A percentile compares a stretch with the other conserved stretches of the same genome.
phyloP scores from a whole-genome alignment of 2,797 vertebrate species.

The Artibeus jamaicensis region DNA sequence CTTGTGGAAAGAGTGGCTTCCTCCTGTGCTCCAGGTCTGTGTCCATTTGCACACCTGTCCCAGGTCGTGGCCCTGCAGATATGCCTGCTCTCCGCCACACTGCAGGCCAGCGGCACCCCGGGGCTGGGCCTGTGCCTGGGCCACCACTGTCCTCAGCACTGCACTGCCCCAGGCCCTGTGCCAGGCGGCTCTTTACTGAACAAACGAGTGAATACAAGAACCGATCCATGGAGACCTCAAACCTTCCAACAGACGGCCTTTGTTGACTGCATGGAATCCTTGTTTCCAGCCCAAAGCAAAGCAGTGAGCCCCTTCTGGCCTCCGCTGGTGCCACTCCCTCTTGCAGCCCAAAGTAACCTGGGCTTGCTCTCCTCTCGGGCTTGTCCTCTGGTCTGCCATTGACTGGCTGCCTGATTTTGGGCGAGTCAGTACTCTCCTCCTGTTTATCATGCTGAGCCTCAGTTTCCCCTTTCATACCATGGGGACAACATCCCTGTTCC shows the following conservation, averaged over 20 bases:
- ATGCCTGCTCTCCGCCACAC: too few relatives aligned
- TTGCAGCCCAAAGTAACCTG: fast-evolving
- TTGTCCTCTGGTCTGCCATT: background rate
- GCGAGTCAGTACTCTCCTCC: background rate
- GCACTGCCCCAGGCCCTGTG: background rate
- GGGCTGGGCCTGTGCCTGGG: background rate
- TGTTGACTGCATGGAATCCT: fast-evolving
- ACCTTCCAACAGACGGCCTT: background rate
- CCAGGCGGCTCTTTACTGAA: background rate
- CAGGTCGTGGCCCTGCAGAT: background rate
- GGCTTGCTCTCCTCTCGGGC: background rate
- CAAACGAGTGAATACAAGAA: background rate
- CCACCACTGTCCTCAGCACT: background rate
- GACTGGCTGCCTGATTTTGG: background rate
- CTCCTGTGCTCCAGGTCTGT: background rate
- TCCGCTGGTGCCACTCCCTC: background rate
- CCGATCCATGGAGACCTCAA: background rate
- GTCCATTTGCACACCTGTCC: background rate
- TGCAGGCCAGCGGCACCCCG: background rate
- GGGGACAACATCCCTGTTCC: background rate
- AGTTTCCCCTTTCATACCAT: background rate
- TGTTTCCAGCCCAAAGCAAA: background rate
- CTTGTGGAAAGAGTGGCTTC: background rate
- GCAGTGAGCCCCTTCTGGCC: background rate
- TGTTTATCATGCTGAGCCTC: background rate